Conservation (phyloP, 2,797 vertebrate genomes). For the Sparus aurata region DNA sequence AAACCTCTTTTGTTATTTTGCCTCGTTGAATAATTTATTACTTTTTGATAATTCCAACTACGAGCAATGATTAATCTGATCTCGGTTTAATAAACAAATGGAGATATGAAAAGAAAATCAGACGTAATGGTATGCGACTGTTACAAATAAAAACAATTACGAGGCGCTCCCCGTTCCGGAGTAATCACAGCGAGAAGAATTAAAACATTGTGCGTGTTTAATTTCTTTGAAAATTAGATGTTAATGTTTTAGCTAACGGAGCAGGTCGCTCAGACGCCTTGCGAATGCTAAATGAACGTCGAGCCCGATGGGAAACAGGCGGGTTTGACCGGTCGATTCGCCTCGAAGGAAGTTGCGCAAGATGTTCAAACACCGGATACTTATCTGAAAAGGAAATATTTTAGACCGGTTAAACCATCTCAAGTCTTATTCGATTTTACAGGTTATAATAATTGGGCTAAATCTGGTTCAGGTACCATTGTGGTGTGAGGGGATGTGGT, state of each 20-base stretch:
- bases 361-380: conserved; percentile 1
- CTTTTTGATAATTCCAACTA: conserved; percentile 3
- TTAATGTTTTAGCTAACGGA: not conserved
- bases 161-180: not conserved
- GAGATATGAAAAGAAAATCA: not conserved
- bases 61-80: not conserved
- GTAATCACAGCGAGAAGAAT: not conserved
- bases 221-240: not conserved
- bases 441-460: not conserved
- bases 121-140: not conserved
- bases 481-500: not conserved
- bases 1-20: conserved; percentile 3
- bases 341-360: not conserved
- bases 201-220: not conserved
- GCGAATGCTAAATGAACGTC: not conserved
- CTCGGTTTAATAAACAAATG: not conserved
- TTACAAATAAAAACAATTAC: not conserved
- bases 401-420: not conserved
- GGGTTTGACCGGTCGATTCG: not conserved
- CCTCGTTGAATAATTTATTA: not conserved
- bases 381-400: not conserved
- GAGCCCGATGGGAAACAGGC: not conserved
- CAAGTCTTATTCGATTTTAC: not conserved
- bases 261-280: not conserved
- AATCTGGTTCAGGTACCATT: not conserved